These are phyloP conservation scores for Rhinoraja longicauda DNA, from an alignment of 2,797 vertebrate species.

Conservation along the genomic window DNA sequence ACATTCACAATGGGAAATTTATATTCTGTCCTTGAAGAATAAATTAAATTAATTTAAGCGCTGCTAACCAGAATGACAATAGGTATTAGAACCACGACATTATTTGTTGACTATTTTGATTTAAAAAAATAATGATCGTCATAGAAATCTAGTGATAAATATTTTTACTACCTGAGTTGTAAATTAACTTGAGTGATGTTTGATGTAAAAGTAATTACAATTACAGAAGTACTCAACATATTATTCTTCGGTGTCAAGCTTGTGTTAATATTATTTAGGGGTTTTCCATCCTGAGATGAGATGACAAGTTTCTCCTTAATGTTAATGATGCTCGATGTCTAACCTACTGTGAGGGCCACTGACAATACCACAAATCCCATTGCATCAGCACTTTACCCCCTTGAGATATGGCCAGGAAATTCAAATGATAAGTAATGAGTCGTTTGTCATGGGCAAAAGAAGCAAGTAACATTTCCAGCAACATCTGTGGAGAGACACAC, in stretches of 20 bases:
- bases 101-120: slow-evolving; percentile 17
- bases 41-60: slow-evolving; percentile 86
- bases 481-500: too few relatives aligned
- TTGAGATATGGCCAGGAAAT: background rate
- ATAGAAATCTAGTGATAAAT: background rate
- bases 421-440: background rate
- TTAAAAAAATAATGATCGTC: too few relatives aligned
- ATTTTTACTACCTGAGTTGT: background rate
- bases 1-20: slow-evolving; percentile 80
- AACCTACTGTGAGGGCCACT: background rate
- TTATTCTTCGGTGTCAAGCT: background rate
- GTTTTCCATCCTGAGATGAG: background rate
- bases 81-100: background rate
- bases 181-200: background rate
- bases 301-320: background rate
- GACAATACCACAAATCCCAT: background rate
- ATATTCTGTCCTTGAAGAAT: slow-evolving; percentile 76
- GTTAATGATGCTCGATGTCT: background rate
- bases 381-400: background rate
- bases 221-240: background rate
- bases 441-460: background rate
- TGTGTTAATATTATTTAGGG: background rate
- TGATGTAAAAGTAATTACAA: background rate
- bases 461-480: background rate
- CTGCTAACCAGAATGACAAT: background rate